Conservation (phyloP, 1,140 invertebrate genomes). For the Brachionus rubens region DNA sequence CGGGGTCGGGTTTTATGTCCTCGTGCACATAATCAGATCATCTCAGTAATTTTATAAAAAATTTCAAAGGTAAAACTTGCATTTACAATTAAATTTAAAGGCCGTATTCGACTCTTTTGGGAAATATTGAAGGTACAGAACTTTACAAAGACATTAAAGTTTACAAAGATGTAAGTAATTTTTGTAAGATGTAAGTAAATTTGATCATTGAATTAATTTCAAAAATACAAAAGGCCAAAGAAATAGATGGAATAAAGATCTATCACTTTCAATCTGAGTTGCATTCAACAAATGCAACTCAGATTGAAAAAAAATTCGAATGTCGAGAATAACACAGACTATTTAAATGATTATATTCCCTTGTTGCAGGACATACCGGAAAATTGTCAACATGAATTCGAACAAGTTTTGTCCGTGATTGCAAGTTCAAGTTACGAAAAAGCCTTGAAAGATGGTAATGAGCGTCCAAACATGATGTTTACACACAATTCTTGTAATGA, state of each 20-base stretch:
- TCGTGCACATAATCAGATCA: slow-evolving; percentile 48
- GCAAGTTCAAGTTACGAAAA: too few relatives aligned
- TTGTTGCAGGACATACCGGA: not conserved
- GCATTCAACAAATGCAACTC: not conserved
- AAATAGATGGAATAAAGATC: slow-evolving; percentile 31
- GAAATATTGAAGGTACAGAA: slow-evolving; percentile 45
- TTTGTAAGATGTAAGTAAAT: too few relatives aligned
- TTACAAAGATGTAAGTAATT: slow-evolving; percentile 42
- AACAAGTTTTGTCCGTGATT: too few relatives aligned
- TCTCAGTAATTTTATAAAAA: slow-evolving; percentile 62
- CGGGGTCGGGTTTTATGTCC: slow-evolving; percentile 46
- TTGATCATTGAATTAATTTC: not conserved
- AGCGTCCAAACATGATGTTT: too few relatives aligned
- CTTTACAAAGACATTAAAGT: slow-evolving; percentile 43
- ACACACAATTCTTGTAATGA: too few relatives aligned
- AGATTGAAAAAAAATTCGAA: not conserved
- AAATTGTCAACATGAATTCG: too few relatives aligned
- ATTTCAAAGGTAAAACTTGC: not conserved
- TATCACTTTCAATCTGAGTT: not conserved
- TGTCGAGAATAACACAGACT: not conserved
- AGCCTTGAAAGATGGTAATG: too few relatives aligned
- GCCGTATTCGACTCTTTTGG: slow-evolving; percentile 38
- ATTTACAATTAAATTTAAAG: slow-evolving; percentile 3
- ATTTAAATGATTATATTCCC: too few relatives aligned
- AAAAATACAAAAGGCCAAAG: not conserved